phyloP scores from a whole-genome alignment of 2,888 invertebrate species.

The Trachelus tabidus region DNA sequence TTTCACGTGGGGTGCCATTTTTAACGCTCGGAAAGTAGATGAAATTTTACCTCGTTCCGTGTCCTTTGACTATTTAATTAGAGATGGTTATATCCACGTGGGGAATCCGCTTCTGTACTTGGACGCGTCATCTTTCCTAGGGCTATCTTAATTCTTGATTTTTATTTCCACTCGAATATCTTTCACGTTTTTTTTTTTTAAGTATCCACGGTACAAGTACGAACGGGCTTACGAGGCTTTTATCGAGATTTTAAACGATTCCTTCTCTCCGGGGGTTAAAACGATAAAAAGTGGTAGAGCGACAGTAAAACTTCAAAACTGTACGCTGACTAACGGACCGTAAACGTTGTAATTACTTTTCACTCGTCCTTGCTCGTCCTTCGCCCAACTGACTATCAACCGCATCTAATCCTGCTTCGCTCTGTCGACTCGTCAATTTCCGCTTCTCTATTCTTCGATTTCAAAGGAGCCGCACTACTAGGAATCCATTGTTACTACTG shows the following conservation, averaged over 20 bases:
- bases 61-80: neutral
- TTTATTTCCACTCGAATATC: neutral
- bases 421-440: neutral
- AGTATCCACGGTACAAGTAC: neutral
- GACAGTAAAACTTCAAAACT: neutral
- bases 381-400: neutral
- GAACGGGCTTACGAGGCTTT: neutral
- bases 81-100: neutral
- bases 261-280: neutral
- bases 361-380: neutral
- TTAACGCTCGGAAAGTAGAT: neutral
- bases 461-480: neutral
- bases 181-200: neutral
- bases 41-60: neutral
- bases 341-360: neutral
- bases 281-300: neutral
- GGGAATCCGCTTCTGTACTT: neutral
- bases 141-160: neutral
- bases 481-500: neutral
- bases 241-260: neutral
- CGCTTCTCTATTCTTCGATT: neutral
- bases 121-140: neutral
- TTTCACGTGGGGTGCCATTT: conserved; percentile 2
- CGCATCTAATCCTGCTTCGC: conserved; percentile 1
- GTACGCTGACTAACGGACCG: neutral